phyloP scores from a whole-genome alignment of 1,140 invertebrate species.

The Pristionchus pacificus region DNA sequence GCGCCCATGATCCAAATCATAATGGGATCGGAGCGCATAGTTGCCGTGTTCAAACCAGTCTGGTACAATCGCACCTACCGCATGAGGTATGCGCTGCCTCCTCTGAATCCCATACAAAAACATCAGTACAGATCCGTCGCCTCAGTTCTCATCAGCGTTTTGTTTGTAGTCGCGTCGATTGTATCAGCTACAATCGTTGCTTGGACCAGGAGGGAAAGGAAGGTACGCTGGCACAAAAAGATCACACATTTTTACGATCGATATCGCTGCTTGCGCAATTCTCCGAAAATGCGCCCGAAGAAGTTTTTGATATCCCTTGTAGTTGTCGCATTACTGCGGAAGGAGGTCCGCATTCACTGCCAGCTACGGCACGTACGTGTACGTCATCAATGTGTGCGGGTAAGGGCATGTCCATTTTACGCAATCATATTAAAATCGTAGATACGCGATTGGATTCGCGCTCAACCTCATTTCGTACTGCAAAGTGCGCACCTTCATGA shows the following conservation, averaged over 20 bases:
- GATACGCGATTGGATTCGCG: background rate
- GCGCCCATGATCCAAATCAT: conserved; percentile 16
- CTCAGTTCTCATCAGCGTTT: background rate
- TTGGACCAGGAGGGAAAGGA: conserved; percentile 11
- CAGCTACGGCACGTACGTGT: conserved; percentile 23
- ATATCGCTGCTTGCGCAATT: too few species aligned
- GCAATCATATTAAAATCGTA: background rate
- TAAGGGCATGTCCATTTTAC: too few species aligned
- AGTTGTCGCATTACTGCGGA: conserved; percentile 28
- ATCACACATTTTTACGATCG: too few species aligned
- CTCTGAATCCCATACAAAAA: background rate
- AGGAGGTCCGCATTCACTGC: conserved; percentile 25
- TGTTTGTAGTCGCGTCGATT: conserved; percentile 1
- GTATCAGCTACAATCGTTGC: background rate
- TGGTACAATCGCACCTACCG: conserved; percentile 9
- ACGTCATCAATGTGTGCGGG: conserved; percentile 20
- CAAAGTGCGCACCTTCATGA: background rate
- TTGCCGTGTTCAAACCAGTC: conserved; percentile 21
- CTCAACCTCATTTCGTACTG: background rate
- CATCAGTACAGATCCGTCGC: background rate
- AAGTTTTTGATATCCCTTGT: too few species aligned
- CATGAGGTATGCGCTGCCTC: conserved; percentile 13
- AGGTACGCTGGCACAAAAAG: too few species aligned
- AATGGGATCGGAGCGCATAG: conserved; percentile 21
- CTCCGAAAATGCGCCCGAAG: too few species aligned